These are phyloP conservation scores for Minunthozetes semirufus DNA, from an alignment of 2,888 invertebrate genomes.

Conservation along the genomic window DNA sequence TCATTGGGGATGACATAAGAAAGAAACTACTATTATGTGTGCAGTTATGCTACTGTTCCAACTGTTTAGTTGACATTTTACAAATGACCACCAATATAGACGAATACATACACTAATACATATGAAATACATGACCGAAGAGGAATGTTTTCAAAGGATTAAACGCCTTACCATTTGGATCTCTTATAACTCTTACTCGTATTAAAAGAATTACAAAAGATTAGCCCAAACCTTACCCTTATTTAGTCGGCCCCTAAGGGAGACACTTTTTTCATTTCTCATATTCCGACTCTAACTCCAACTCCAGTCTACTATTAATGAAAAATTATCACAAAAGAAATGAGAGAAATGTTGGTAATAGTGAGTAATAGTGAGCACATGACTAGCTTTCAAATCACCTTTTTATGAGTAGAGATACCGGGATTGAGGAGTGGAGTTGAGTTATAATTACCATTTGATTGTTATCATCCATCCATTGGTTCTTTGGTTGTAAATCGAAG, in stretches of 20 bases:
- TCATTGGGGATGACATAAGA: constrained; percentile 24
- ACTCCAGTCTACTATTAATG: not conserved
- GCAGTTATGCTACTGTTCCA: not conserved
- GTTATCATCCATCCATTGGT: no score
- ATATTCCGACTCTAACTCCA: not conserved
- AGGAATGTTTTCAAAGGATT: constrained; percentile 21
- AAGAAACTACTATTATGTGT: constrained; percentile 1
- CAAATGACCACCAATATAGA: constrained; percentile 17
- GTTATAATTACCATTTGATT: no score
- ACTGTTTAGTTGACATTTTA: constrained; percentile 14
- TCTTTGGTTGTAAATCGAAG: no score
- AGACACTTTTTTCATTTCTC: not conserved
- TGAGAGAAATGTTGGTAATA: not conserved
- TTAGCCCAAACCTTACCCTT: constrained; percentile 7
- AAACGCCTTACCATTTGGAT: not conserved
- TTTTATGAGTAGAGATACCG: no score
- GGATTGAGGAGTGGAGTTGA: no score
- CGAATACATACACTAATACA: not conserved
- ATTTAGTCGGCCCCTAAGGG: not conserved
- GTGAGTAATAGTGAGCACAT: no score
- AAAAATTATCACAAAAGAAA: not conserved
- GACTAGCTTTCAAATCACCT: no score
- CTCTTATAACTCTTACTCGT: not conserved
- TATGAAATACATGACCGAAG: constrained; percentile 2
- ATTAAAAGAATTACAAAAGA: not conserved